These are phyloP conservation scores for Pipistrellus nathusii DNA, from an alignment of 2,797 vertebrate genomes.

Conservation along the genomic window DNA sequence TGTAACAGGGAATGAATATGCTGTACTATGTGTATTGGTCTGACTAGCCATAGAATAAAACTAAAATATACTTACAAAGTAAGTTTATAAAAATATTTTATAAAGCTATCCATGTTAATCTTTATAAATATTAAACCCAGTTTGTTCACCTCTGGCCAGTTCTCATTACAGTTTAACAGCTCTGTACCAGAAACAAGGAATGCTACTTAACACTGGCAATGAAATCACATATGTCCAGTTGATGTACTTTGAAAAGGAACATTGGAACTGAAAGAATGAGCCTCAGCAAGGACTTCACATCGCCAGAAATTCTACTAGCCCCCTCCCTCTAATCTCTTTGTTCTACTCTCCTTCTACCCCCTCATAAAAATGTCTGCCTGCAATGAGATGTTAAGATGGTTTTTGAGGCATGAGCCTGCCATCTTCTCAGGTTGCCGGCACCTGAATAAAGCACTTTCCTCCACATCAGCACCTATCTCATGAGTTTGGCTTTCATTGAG, in stretches of 20 bases:
- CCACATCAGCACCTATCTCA: background rate
- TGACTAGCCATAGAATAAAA: background rate
- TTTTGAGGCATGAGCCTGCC: background rate
- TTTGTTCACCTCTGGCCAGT: background rate
- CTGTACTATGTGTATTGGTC: background rate
- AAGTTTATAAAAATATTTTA: background rate
- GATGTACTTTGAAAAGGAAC: background rate
- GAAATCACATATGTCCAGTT: background rate
- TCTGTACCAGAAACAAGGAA: background rate
- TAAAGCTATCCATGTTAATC: background rate
- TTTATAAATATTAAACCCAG: background rate
- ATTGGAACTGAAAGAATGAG: background rate
- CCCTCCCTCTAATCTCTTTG: background rate
- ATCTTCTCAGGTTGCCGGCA: background rate
- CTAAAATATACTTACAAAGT: background rate
- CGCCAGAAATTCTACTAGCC: background rate
- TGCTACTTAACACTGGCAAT: background rate
- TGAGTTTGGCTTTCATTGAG: background rate
- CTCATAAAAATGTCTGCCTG: background rate
- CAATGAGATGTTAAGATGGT: background rate
- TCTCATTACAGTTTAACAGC: background rate
- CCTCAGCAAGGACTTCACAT: background rate
- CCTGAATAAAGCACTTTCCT: background rate
- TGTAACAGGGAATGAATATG: background rate
- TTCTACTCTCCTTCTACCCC: background rate